Conservation (phyloP, 37 sponge, comb jelly and placozoan genomes). For the Eunapius fragilis region DNA sequence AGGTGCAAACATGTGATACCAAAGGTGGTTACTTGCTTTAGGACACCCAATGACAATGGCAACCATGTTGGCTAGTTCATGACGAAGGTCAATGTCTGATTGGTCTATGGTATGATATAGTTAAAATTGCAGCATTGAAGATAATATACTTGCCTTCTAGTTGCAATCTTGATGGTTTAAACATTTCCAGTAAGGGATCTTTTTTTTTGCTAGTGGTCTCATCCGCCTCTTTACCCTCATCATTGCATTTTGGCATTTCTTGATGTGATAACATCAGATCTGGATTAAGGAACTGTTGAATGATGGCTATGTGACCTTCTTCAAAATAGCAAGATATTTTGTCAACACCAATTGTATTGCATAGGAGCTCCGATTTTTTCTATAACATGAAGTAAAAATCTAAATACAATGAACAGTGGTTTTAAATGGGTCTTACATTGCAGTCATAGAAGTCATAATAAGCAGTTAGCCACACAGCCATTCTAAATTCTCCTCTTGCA, state of each 20-base stretch:
- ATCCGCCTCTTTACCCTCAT: conserved; percentile 20
- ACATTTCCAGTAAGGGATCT: conserved; percentile 66
- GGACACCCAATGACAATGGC: conserved; percentile 77
- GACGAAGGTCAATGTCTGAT: conserved; percentile 69
- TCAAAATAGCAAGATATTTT: conserved; percentile 26
- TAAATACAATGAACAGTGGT: background rate
- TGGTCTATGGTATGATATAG: conserved; percentile 57
- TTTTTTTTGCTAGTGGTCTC: conserved; percentile 7
- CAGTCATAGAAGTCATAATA: conserved; percentile 71
- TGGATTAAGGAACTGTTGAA: conserved; percentile 67
- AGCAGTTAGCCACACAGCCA: conserved; percentile 70
- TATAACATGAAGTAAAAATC: background rate
- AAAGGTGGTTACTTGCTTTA: conserved; percentile 72
- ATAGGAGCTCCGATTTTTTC: background rate
- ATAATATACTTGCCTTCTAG: conserved; percentile 14
- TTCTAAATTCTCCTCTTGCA: conserved; percentile 26
- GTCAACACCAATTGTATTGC: conserved; percentile 25
- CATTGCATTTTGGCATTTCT: conserved; percentile 47
- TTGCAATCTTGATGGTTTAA: conserved; percentile 19
- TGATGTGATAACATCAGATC: conserved; percentile 16
- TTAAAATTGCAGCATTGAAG: background rate
- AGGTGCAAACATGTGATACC: conserved; percentile 74
- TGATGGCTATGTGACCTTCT: conserved; percentile 38
- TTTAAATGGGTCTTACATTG: conserved; percentile 19
- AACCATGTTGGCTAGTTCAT: conserved; percentile 76